A percentile compares a stretch with the other conserved stretches of the same genome.
Conservation (phyloP, 2,888 invertebrate species). For the Alsophila aescularia region DNA sequence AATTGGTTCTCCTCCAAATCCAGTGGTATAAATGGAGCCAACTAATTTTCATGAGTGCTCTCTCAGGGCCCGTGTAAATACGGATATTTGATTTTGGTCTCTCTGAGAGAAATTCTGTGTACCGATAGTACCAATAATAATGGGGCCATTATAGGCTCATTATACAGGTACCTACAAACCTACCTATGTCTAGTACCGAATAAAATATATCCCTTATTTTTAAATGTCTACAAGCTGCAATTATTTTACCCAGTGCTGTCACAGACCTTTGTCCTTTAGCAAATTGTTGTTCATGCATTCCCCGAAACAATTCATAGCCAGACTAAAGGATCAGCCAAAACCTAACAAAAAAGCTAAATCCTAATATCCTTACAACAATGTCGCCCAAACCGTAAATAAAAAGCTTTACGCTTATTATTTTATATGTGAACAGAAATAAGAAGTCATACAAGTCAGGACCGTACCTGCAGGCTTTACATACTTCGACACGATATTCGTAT, state of each 20-base stretch:
- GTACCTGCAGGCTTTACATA: conserved; percentile 3
- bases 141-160: no score
- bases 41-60: no score
- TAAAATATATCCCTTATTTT: no score
- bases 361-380: conserved; percentile 22
- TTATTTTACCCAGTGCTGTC: conserved; percentile 2
- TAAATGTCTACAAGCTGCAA: not conserved
- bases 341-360: conserved; percentile 24
- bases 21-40: no score
- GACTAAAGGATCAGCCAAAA: conserved; percentile 17
- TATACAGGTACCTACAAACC: no score
- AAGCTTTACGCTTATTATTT: conserved; percentile 20
- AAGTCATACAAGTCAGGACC: conserved; percentile 10
- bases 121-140: no score
- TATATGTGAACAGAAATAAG: conserved; percentile 16
- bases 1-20: no score
- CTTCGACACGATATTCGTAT: conserved; percentile 9
- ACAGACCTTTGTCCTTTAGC: conserved; percentile 15
- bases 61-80: no score
- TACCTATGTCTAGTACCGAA: no score
- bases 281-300: conserved; percentile 9
- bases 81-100: no score
- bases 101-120: no score
- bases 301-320: conserved; percentile 9
- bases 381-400: conserved; percentile 20